phyloP scores from a whole-genome alignment of 2,797 vertebrate genomes.

The Silurus lanzhouensis region DNA sequence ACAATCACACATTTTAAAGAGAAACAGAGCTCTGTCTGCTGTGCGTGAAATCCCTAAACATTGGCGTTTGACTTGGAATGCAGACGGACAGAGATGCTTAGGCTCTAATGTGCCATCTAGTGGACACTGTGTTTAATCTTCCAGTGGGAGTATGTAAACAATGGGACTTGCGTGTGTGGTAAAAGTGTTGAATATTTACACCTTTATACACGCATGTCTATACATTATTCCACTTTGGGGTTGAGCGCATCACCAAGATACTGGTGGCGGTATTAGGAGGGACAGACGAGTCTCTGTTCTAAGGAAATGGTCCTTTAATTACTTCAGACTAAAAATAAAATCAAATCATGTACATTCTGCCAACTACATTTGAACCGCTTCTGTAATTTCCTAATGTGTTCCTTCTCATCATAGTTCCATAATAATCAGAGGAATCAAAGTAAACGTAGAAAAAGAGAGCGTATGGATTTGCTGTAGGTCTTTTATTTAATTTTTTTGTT shows the following conservation, averaged over 20 bases:
- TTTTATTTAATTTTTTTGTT: no score
- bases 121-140: not conserved
- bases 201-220: not conserved
- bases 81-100: not conserved
- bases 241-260: not conserved
- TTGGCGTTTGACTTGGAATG: not conserved
- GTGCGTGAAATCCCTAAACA: not conserved
- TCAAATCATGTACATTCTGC: not conserved
- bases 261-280: not conserved
- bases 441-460: not conserved
- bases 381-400: slow-evolving; percentile 4
- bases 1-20: not conserved
- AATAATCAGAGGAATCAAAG: not conserved
- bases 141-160: not conserved
- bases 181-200: not conserved
- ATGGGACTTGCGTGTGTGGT: not conserved
- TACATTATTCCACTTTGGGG: not conserved
- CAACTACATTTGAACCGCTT: not conserved
- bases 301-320: not conserved
- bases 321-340: not conserved
- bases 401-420: not conserved
- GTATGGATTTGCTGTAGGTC: not conserved
- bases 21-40: no score
- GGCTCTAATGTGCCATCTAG: slow-evolving; percentile 7
- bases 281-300: not conserved